A percentile compares a stretch with the other conserved stretches of the same genome.
phyloP scores from a whole-genome alignment of 2,888 invertebrate species.

The Chloroclysta siterata region DNA sequence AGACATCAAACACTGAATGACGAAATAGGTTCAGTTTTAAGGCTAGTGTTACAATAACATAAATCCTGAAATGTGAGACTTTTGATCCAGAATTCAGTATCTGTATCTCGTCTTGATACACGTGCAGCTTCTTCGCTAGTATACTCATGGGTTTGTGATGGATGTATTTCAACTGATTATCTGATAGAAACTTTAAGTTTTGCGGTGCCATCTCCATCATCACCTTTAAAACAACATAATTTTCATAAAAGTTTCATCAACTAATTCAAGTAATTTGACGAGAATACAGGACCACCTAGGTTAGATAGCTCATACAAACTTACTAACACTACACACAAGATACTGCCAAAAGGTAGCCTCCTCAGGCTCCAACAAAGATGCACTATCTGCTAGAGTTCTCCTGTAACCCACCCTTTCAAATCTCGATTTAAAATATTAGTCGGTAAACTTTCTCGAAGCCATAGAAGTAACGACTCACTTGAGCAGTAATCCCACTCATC shows the following conservation, averaged over 20 bases:
- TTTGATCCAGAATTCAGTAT: slow-evolving; percentile 22
- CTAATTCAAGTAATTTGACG: too few relatives aligned
- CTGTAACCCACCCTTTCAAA: too few relatives aligned
- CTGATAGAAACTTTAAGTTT: slow-evolving; percentile 60
- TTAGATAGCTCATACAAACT: too few relatives aligned
- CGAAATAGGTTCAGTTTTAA: not conserved
- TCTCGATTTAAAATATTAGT: too few relatives aligned
- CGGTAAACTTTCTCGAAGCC: not conserved
- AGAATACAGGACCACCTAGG: too few relatives aligned
- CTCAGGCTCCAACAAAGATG: too few relatives aligned
- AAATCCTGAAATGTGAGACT: slow-evolving; percentile 9
- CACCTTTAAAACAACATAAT: slow-evolving; percentile 59
- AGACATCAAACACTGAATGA: not conserved
- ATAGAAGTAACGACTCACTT: slow-evolving; percentile 43
- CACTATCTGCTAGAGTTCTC: too few relatives aligned
- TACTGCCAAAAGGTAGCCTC: too few relatives aligned
- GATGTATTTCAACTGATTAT: slow-evolving; percentile 61
- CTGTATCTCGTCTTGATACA: slow-evolving; percentile 47
- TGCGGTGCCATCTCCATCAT: slow-evolving; percentile 64
- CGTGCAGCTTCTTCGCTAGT: slow-evolving; percentile 60
- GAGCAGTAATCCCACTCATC: slow-evolving; percentile 69
- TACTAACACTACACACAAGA: not conserved
- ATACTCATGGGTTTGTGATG: slow-evolving; percentile 64
- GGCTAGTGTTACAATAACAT: slow-evolving; percentile 1
- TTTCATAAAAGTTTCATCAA: not conserved